Conservation (phyloP, 2,888 invertebrate genomes). For the Amblyteles armatorius region DNA sequence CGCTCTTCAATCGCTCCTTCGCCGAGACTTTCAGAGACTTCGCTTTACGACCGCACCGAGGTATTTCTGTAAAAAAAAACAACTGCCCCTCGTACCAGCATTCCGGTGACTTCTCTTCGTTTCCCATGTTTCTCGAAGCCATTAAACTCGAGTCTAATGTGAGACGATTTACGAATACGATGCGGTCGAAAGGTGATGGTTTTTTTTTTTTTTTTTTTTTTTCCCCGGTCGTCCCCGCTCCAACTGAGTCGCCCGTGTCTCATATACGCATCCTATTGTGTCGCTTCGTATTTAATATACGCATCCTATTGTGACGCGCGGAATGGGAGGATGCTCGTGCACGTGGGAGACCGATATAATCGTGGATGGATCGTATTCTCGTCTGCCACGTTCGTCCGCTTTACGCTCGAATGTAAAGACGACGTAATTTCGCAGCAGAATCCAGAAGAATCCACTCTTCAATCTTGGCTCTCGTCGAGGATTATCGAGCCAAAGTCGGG, state of each 20-base stretch:
- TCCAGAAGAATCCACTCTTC: neutral
- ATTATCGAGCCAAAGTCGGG: slow-evolving; percentile 50
- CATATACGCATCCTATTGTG: neutral
- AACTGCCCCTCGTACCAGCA: neutral
- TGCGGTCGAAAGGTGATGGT: neutral
- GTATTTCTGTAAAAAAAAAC: neutral
- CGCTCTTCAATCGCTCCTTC: neutral
- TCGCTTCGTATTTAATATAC: neutral
- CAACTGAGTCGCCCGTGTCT: neutral
- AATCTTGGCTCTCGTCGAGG: slow-evolving; percentile 31
- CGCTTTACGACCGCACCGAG: neutral
- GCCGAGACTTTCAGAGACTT: neutral
- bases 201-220: neutral
- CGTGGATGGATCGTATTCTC: slow-evolving; percentile 37
- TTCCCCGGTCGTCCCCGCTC: neutral
- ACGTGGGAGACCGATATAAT: neutral
- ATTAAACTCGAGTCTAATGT: neutral
- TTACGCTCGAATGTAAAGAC: neutral
- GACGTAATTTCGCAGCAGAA: slow-evolving; percentile 18
- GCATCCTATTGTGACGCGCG: neutral
- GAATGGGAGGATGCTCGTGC: neutral
- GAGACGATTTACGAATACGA: neutral
- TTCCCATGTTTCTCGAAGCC: neutral
- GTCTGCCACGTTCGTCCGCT: neutral
- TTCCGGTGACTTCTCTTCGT: neutral